phyloP scores from a whole-genome alignment of 2,888 invertebrate species.

The Tachina grossa region DNA sequence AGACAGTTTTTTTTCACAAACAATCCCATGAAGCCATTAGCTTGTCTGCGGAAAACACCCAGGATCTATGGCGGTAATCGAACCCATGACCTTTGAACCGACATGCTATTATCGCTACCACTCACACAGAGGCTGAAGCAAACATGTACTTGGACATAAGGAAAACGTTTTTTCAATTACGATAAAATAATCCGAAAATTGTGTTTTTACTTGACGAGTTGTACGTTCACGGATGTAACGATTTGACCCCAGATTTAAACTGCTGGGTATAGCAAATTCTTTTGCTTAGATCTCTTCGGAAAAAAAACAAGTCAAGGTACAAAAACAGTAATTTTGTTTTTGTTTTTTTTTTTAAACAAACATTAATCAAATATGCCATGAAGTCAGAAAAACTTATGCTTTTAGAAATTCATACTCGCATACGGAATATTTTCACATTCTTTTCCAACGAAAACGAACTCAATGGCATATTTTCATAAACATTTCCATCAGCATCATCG shows the following conservation, averaged over 20 bases:
- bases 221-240: too few species aligned
- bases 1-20: slow-evolving; percentile 32
- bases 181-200: too few species aligned
- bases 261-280: slow-evolving; percentile 55
- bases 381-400: slow-evolving; percentile 17
- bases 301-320: not conserved
- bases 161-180: slow-evolving; percentile 11
- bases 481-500: slow-evolving; percentile 20
- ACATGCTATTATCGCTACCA: too few species aligned
- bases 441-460: slow-evolving; percentile 32
- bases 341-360: slow-evolving; percentile 28
- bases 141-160: not conserved
- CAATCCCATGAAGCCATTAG: slow-evolving; percentile 18
- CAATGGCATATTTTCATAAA: slow-evolving; percentile 47
- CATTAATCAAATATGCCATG: slow-evolving; percentile 63
- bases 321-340: not conserved
- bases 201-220: too few species aligned
- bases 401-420: not conserved
- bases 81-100: too few species aligned
- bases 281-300: slow-evolving; percentile 54
- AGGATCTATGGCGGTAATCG: too few species aligned
- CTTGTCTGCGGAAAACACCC: not conserved
- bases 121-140: not conserved
- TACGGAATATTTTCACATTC: slow-evolving; percentile 38
- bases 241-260: slow-evolving; percentile 54